These are phyloP conservation scores for Tympanuchus pallidicinctus DNA, from an alignment of 2,113 vertebrate genomes.

Conservation along the genomic window DNA sequence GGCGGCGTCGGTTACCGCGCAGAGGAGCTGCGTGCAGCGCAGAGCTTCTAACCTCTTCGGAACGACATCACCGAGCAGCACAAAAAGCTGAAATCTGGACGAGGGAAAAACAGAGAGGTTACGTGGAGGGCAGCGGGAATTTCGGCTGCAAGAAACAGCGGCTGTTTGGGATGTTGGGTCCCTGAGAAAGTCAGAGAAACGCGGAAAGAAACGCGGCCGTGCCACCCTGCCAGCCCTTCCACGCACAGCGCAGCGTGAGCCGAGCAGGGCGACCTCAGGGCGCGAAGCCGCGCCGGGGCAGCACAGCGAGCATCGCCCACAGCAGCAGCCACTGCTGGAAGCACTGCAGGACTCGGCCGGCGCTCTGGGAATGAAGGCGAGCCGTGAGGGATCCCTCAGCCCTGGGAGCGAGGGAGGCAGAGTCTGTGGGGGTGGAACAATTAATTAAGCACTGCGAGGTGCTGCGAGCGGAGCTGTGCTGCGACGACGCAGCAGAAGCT, in stretches of 20 bases:
- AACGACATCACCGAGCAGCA: slow-evolving; percentile 67
- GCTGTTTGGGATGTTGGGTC: neutral
- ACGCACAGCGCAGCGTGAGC: neutral
- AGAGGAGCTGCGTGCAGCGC: neutral
- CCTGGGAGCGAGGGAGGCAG: neutral
- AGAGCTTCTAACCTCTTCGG: slow-evolving; percentile 67
- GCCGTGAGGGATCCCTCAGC: neutral
- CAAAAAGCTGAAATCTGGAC: slow-evolving; percentile 70
- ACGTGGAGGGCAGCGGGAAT: neutral
- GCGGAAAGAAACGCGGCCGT: neutral
- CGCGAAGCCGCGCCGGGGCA: accelerated
- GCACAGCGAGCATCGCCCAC: accelerated
- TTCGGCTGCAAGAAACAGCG: neutral
- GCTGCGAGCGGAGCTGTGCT: neutral
- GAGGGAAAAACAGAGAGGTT: slow-evolving; percentile 62
- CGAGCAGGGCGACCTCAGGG: accelerated
- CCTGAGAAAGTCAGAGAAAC: neutral
- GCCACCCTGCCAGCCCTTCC: accelerated
- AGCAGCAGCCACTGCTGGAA: neutral
- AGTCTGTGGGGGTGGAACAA: accelerated
- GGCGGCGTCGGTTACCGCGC: slow-evolving; percentile 14
- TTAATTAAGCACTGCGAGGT: neutral
- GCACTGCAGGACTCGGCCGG: neutral
- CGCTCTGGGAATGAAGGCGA: neutral
- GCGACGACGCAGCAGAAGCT: neutral